Base-by-base conservation (phyloP, 1,140 invertebrate species). In the Intoshia linei region DNA sequence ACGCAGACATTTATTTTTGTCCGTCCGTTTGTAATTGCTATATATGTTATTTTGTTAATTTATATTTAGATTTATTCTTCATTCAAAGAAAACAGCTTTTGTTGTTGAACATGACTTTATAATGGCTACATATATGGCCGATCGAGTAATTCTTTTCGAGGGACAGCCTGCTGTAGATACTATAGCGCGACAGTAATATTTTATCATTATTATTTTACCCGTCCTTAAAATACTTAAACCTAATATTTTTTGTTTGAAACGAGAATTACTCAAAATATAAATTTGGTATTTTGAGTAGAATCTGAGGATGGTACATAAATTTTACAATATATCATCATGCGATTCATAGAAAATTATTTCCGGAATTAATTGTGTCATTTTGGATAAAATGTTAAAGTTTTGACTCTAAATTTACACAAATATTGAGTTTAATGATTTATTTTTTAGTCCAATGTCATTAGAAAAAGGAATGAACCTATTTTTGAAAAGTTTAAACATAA, bases 21-120 rank as follows among this genome's bases (percentile, higher is more conserved):
- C n/a, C n/a, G n/a, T n/a, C n/a, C n/a, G n/a, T n/a, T n/a, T n/a
- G n/a, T n/a, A n/a, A n/a, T n/a, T n/a, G n/a, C n/a, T n/a, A n/a
- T n/a, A n/a, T n/a, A n/a, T n/a, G n/a, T n/a, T n/a, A n/a, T n/a
- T n/a, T n/a, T n/a, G n/a, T n/a, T n/a, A n/a, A n/a, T n/a, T n/a
- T n/a, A n/a, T n/a, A n/a, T 54, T 37, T 49, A 87, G 83, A 45
- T 95, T 90, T 53, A 90, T 98, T 57, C 63, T 98, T 25, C 87
- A 98, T 51, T 78, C 87, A 0, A 98, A 98, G 62, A 87, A 92
- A 55, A 98, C 87, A 20, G 90, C 83, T 21, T 98, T 98, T 58
- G 72, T 98, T 21, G 90, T 98, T 1, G 90, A 98, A 66, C 90
- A 98, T 69, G 90, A 98, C 67, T 95, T 95, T 50, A 98, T 98